Evolutionary conservation across 2,888 invertebrate genomes (phyloP).

Genomic region (Antheraea yamamai): DNA sequence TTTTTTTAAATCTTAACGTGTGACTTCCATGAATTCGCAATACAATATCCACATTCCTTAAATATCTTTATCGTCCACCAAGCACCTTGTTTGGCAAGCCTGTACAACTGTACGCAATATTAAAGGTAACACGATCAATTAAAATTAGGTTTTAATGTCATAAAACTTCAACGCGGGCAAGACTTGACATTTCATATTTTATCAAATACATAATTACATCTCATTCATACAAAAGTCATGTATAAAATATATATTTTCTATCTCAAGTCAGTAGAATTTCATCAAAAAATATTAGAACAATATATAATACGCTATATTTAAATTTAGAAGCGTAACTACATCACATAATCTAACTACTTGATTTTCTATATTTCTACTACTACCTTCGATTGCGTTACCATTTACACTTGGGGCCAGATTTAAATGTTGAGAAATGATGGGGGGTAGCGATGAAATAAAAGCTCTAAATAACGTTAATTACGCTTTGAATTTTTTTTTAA

Average conservation of each 20-base stretch:
- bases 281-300: background rate
- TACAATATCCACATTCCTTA: too few species aligned
- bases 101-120: too few species aligned
- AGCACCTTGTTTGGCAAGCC: too few species aligned
- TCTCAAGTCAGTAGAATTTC: background rate
- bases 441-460: background rate
- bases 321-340: background rate
- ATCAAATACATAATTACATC: background rate
- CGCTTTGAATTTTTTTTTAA: too few species aligned
- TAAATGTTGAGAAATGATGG: background rate
- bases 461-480: background rate
- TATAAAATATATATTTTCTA: background rate
- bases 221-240: background rate
- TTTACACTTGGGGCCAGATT: background rate
- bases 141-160: background rate
- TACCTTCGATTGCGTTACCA: background rate
- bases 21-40: too few species aligned
- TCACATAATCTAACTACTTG: background rate
- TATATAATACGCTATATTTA: background rate
- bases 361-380: background rate
- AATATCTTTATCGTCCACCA: too few species aligned
- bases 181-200: background rate
- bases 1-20: too few species aligned
- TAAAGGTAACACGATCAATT: too few species aligned
- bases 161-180: background rate